phyloP scores from a whole-genome alignment of 1,140 invertebrate genomes.

The Stegodyphus dumicola region DNA sequence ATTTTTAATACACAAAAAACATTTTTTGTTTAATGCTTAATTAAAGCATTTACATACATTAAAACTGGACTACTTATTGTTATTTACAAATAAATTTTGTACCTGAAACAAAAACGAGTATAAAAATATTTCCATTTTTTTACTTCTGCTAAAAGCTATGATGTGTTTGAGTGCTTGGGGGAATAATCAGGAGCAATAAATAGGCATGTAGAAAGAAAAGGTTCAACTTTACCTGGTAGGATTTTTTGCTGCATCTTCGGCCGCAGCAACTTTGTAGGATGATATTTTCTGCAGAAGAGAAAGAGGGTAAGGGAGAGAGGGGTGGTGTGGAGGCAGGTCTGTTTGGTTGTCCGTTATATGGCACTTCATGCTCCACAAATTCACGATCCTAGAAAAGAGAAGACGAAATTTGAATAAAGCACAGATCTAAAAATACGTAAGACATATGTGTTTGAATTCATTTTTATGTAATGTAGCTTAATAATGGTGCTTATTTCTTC shows the following conservation, averaged over 20 bases:
- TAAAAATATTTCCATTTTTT: too few species aligned
- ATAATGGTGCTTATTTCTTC: too few species aligned
- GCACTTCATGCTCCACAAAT: slow-evolving; percentile 95
- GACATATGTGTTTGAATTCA: too few species aligned
- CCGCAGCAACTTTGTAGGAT: slow-evolving; percentile 81
- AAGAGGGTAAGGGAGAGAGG: slow-evolving; percentile 83
- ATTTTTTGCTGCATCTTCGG: slow-evolving; percentile 82
- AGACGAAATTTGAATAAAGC: slow-evolving; percentile 8
- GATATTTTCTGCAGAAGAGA: slow-evolving; percentile 70
- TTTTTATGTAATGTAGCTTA: too few species aligned
- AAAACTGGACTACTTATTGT: too few species aligned
- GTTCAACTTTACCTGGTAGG: slow-evolving; percentile 79
- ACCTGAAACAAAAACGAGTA: too few species aligned
- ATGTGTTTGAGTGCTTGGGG: neutral
- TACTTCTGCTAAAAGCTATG: too few species aligned
- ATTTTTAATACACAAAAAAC: too few species aligned
- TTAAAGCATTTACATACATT: too few species aligned
- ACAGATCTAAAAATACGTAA: neutral
- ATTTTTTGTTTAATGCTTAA: too few species aligned
- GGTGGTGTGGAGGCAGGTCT: slow-evolving; percentile 78
- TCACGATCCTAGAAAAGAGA: slow-evolving; percentile 82
- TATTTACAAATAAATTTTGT: too few species aligned
- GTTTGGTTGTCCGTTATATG: slow-evolving; percentile 91
- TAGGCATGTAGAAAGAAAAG: neutral
- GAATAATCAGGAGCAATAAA: neutral